A percentile compares a stretch with the other conserved stretches of the same genome.
Evolutionary conservation across 2,113 vertebrate species (phyloP).

Genomic region (Gobiocypris rarus): DNA sequence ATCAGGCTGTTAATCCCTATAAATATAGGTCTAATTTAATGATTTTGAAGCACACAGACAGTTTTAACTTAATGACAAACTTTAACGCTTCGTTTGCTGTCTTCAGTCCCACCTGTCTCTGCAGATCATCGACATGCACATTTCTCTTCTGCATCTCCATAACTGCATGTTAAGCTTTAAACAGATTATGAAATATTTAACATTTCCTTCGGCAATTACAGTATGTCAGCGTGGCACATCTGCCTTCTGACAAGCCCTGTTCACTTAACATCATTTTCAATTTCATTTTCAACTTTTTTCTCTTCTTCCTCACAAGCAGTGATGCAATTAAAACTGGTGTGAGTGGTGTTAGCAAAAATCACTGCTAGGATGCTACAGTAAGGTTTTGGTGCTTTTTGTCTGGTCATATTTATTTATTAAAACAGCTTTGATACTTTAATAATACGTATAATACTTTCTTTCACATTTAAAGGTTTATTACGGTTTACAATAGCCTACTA

Average conservation of each 20-base stretch:
- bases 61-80: background rate
- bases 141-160: background rate
- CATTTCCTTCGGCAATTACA: background rate
- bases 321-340: background rate
- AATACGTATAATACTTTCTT: too few species aligned
- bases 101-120: background rate
- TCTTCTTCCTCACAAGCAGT: background rate
- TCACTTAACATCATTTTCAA: background rate
- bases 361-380: background rate
- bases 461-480: too few species aligned
- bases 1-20: background rate
- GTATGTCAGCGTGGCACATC: background rate
- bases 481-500: too few species aligned
- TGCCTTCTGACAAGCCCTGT: constrained; percentile 13
- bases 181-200: constrained; percentile 20
- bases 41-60: background rate
- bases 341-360: background rate
- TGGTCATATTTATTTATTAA: too few species aligned
- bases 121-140: background rate
- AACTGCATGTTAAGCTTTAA: constrained; percentile 6
- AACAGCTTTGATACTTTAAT: too few species aligned
- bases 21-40: background rate
- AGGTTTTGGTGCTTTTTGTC: too few species aligned
- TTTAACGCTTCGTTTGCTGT: background rate
- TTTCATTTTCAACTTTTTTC: background rate